A percentile compares a stretch with the other conserved stretches of the same genome.
Conservation (phyloP, 2,888 invertebrate genomes). For the Carterocephalus palaemon region DNA sequence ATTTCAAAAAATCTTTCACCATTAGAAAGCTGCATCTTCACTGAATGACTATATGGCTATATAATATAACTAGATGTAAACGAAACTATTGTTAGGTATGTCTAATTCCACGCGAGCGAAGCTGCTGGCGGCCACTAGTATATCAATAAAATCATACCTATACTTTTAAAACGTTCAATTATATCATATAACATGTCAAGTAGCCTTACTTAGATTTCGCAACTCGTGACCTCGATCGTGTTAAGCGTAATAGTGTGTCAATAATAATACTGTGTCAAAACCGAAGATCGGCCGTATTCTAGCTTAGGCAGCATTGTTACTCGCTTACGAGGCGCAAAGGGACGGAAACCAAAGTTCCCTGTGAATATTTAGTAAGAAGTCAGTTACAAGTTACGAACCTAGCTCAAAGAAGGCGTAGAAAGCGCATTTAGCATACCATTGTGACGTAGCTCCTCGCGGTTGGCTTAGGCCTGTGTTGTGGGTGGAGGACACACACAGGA, state of each 20-base stretch:
- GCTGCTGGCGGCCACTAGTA: too few species aligned
- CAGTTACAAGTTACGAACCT: neutral
- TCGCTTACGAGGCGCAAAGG: neutral
- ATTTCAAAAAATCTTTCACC: too few species aligned
- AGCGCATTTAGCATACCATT: too few species aligned
- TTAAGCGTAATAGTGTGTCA: slow-evolving; percentile 20
- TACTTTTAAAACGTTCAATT: slow-evolving; percentile 21
- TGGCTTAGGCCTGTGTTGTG: too few species aligned
- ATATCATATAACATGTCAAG: slow-evolving; percentile 15
- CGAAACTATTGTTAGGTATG: too few species aligned
- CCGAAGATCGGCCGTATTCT: slow-evolving; percentile 5
- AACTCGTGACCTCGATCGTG: slow-evolving; percentile 30
- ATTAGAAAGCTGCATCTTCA: too few species aligned
- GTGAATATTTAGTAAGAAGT: neutral
- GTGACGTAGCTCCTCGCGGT: too few species aligned
- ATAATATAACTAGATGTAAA: too few species aligned
- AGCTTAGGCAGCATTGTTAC: slow-evolving; percentile 6
- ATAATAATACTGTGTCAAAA: slow-evolving; percentile 14
- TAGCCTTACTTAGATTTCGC: slow-evolving; percentile 26
- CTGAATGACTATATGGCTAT: too few species aligned
- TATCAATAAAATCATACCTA: slow-evolving; percentile 29
- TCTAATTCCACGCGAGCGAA: too few species aligned
- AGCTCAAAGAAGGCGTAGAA: neutral
- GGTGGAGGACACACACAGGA: too few species aligned
- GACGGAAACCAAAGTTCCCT: slow-evolving; percentile 1